These are phyloP conservation scores for Homarus americanus DNA, from an alignment of 1,140 invertebrate species.

Conservation along the genomic window DNA sequence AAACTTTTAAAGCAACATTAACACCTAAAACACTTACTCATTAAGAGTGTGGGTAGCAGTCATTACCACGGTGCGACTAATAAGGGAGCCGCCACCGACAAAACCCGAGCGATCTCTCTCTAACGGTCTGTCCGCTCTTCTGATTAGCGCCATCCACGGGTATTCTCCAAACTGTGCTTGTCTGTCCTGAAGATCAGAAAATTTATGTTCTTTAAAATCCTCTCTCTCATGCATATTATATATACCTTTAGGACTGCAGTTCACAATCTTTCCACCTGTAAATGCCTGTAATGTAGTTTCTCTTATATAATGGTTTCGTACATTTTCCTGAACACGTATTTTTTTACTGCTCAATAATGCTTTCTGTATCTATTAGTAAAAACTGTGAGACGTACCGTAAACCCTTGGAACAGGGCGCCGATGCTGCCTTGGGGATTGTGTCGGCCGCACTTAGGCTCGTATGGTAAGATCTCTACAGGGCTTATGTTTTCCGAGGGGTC, in stretches of 20 bases:
- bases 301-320: not conserved
- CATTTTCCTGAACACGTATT: not conserved
- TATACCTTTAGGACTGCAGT: not conserved
- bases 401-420: not conserved
- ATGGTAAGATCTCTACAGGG: no score
- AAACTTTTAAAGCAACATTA: no score
- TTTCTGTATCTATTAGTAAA: no score
- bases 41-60: constrained; percentile 85
- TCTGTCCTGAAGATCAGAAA: constrained; percentile 9
- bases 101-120: not conserved
- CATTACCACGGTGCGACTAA: constrained; percentile 84
- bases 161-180: constrained; percentile 75
- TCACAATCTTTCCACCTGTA: no score
- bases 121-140: not conserved
- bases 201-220: not conserved
- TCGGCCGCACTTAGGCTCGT: not conserved
- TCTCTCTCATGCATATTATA: not conserved
- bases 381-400: constrained; percentile 5
- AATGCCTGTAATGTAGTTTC: no score
- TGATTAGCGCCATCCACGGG: constrained; percentile 81
- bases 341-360: no score
- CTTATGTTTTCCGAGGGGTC: not conserved
- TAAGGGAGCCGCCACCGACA: constrained; percentile 86
- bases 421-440: constrained; percentile 19
- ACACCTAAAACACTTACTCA: constrained; percentile 72